Percentiles rank a stretch among this genome's conserved stretches.
Conservation (phyloP, 1,140 invertebrate genomes). For the Drosophila insularis region DNA sequence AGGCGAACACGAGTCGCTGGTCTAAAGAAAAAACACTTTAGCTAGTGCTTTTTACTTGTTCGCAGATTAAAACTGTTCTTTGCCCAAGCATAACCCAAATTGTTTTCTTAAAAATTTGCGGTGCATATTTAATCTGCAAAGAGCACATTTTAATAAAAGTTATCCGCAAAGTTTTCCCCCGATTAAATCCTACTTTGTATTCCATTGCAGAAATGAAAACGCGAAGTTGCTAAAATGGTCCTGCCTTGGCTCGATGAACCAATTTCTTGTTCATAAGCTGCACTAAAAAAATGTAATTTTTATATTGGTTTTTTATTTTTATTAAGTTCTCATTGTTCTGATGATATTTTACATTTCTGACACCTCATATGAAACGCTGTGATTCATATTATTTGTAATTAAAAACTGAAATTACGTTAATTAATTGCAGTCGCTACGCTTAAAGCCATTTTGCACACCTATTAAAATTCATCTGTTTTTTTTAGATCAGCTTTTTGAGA, state of each 20-base stretch:
- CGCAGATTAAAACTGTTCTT: slow-evolving; percentile 68
- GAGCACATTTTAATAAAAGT: slow-evolving; percentile 43
- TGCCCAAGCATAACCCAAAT: slow-evolving; percentile 81
- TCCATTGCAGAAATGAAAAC: neutral
- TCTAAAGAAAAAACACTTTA: slow-evolving; percentile 76
- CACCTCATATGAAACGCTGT: slow-evolving; percentile 79
- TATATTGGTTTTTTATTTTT: neutral
- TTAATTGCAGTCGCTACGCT: neutral
- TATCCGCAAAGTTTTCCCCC: too few species aligned
- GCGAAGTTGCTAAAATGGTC: neutral
- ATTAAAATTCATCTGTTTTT: too few species aligned
- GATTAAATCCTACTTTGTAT: neutral
- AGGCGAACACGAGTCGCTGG: slow-evolving; percentile 71
- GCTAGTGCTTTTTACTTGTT: slow-evolving; percentile 81
- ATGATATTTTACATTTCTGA: slow-evolving; percentile 78
- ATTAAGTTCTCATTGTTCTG: slow-evolving; percentile 28
- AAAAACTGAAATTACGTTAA: slow-evolving; percentile 37
- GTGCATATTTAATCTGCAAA: slow-evolving; percentile 75
- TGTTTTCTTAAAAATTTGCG: slow-evolving; percentile 57
- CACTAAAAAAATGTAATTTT: neutral
- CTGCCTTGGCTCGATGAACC: too few species aligned
- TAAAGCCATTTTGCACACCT: neutral
- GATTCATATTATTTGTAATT: slow-evolving; percentile 66
- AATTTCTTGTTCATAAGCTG: too few species aligned
- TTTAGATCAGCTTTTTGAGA: neutral